Evolutionary conservation across 2,113 vertebrate genomes (phyloP), one percentile per base, ranked within the genome.

Genomic region (Cygnus atratus): DNA sequence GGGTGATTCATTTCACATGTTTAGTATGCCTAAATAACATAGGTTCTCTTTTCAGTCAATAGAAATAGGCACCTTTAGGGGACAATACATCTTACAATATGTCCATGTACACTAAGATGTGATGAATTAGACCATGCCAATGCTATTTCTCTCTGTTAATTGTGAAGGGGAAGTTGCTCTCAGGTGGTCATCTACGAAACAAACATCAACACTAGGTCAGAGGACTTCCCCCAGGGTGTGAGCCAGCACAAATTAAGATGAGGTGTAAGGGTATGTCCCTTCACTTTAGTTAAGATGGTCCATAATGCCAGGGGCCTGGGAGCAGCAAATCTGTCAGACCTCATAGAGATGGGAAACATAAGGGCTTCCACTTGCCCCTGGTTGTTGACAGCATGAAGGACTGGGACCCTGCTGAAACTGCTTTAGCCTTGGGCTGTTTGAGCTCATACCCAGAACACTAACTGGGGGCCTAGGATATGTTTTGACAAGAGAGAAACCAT

Each of bases 21-120:
- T 50, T 44, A 71, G 6, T 39, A 37, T 44, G 67, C 50, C 67
- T 92, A 57, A 83, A 50, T 31, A n/a, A 44, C 65, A 8, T 21
- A 44, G 18, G 5, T 74, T 74, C 55, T 93, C 61, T 39, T 83
- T 79, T 26, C 52, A 92, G 61, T 87, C 85, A 92, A 14, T 17
- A 65, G 44, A 89, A 75, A 65, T 8, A 79, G 35, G 10, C 50
- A 46, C 31, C 65, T 88, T 24, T 39, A 71, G 67, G 39, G 22
- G 28, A 86, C 28, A 25, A 10, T 35, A 16, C 10, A 35, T 70
- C 62, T 83, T 70, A 29, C 21, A 66, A 2, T 50, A 29, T 2
- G 1, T 24, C 61, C 73, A 22, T n/a, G 52, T 48, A 54, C 29
- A 12, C 33, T 48, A 44, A 0, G 1, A 3, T 18, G 50, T 44